Percentiles rank a stretch among this genome's conserved stretches.
Evolutionary conservation across 2,888 invertebrate genomes (phyloP).

Genomic region (Torymus aiolomorphi): DNA sequence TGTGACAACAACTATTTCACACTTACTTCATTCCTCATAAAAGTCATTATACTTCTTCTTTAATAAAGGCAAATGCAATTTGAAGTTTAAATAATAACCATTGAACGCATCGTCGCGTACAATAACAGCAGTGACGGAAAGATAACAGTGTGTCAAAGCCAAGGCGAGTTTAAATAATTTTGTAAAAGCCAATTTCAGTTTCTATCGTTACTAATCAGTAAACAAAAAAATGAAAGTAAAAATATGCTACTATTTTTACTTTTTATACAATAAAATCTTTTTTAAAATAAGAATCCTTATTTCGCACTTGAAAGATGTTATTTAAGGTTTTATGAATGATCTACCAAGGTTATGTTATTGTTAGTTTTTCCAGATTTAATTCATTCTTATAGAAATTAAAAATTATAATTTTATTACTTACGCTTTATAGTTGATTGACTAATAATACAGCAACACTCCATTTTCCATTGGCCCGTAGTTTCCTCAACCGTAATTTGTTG

Average conservation of each 20-base stretch:
- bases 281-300: too few species aligned
- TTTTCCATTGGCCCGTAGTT: too few species aligned
- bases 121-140: slow-evolving; percentile 20
- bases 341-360: too few species aligned
- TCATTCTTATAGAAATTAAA: too few species aligned
- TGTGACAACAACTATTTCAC: neutral
- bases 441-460: too few species aligned
- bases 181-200: neutral
- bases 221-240: neutral
- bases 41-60: slow-evolving; percentile 23
- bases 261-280: too few species aligned
- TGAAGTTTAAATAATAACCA: slow-evolving; percentile 38
- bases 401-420: too few species aligned
- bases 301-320: too few species aligned
- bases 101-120: slow-evolving; percentile 7
- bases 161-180: slow-evolving; percentile 23
- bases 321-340: too few species aligned
- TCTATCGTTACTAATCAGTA: neutral
- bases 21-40: neutral
- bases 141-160: slow-evolving; percentile 34
- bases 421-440: too few species aligned
- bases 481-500: too few species aligned
- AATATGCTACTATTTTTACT: neutral
- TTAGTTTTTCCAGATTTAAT: too few species aligned
- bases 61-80: slow-evolving; percentile 27